Conservation (phyloP, 2,888 invertebrate genomes). For the Schizaphis graminum region DNA sequence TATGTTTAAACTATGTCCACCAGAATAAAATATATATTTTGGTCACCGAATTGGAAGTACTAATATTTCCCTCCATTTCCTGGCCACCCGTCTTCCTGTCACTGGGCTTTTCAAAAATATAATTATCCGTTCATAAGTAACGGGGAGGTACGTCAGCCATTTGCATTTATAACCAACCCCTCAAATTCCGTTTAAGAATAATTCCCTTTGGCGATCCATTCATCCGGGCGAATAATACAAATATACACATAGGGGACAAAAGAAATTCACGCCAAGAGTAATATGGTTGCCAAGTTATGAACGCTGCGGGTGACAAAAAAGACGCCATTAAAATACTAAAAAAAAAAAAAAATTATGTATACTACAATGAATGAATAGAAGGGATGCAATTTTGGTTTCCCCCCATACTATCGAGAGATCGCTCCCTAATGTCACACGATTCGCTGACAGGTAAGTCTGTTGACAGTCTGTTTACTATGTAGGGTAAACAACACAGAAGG, state of each 20-base stretch:
- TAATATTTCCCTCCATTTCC: conserved; percentile 28
- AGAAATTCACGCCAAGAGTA: conserved; percentile 52
- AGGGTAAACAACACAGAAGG: conserved; percentile 27
- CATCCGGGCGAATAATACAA: conserved; percentile 60
- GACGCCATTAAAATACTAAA: conserved; percentile 63
- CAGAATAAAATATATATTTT: not conserved
- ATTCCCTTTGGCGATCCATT: conserved; percentile 64
- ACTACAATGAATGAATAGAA: conserved; percentile 59
- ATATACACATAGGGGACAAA: conserved; percentile 47
- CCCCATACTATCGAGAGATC: not conserved
- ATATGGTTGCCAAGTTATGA: conserved; percentile 60
- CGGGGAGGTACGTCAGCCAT: conserved; percentile 60
- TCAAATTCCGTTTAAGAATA: conserved; percentile 60
- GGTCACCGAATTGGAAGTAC: conserved; percentile 29
- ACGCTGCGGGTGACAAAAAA: conserved; percentile 61
- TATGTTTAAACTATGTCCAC: not conserved
- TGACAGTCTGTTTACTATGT: conserved; percentile 24
- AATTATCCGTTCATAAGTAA: conserved; percentile 45
- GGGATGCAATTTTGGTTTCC: conserved; percentile 59
- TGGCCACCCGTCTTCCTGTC: not conserved
- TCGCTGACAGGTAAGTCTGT: conserved; percentile 62
- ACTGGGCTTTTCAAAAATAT: conserved; percentile 24
- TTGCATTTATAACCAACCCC: conserved; percentile 64
- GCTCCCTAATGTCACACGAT: conserved; percentile 28
- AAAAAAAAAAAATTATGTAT: conserved; percentile 38